Evolutionary conservation across 2,113 vertebrate genomes (phyloP).

Genomic region (Origma solitaria): DNA sequence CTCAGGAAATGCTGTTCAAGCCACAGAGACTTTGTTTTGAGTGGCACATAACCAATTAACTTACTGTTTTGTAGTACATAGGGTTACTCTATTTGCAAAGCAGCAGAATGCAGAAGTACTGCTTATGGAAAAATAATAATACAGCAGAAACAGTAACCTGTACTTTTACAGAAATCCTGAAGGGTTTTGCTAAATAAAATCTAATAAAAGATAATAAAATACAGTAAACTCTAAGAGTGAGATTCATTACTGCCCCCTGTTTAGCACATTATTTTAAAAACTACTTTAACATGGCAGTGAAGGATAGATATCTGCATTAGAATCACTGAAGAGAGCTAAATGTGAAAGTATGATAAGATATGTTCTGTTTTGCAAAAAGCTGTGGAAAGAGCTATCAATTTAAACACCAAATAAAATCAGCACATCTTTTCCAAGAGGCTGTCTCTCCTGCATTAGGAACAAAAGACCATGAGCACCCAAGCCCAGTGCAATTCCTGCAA

Average conservation of each 20-base stretch:
- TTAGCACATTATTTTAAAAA: background rate
- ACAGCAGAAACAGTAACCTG: background rate
- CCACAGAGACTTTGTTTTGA: background rate
- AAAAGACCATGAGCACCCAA: background rate
- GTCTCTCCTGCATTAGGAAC: background rate
- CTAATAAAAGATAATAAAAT: background rate
- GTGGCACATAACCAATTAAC: background rate
- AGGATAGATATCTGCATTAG: background rate
- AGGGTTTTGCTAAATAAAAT: background rate
- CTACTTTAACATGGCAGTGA: fast-evolving
- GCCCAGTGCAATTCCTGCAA: background rate
- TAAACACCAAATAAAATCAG: background rate
- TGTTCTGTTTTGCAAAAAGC: background rate
- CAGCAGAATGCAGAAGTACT: background rate
- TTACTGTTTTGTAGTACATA: background rate
- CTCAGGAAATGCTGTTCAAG: background rate
- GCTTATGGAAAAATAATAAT: background rate
- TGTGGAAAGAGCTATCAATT: background rate
- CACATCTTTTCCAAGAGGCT: background rate
- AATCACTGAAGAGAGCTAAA: background rate
- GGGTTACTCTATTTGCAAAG: background rate
- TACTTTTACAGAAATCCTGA: background rate
- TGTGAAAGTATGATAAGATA: background rate
- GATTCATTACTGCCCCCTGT: background rate
- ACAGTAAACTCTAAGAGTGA: background rate